Conservation (phyloP, 2,888 invertebrate species). For the Colostygia pectinataria region DNA sequence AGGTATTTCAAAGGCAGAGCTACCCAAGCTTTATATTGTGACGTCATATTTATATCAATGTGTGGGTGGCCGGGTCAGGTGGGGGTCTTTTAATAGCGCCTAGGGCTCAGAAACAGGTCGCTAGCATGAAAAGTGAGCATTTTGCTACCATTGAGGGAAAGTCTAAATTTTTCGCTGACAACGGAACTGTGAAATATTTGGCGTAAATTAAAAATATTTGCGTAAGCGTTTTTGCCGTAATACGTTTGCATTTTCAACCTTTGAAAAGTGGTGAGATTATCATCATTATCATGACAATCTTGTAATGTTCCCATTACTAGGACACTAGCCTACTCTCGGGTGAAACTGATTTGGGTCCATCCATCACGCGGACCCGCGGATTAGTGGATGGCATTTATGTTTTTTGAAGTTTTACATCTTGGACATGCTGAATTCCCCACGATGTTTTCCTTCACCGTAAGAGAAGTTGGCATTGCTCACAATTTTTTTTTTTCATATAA, state of each 20-base stretch:
- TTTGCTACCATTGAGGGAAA: not conserved
- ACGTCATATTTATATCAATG: not conserved
- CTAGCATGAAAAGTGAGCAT: constrained; percentile 1
- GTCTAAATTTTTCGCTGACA: constrained; percentile 1
- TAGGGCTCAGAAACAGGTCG: constrained; percentile 8
- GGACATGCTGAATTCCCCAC: no score
- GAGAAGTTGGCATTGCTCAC: no score
- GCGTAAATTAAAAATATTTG: constrained; percentile 12
- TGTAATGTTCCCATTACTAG: no score
- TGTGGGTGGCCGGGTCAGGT: constrained; percentile 22
- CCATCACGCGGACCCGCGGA: no score
- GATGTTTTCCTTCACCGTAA: no score
- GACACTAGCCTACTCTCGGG: no score
- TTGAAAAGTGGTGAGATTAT: not conserved
- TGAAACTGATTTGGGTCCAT: no score
- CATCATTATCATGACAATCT: no score
- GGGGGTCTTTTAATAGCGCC: constrained; percentile 20
- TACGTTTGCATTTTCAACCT: not conserved
- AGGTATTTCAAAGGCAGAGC: no score
- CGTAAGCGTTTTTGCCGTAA: not conserved
- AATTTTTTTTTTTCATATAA: no score
- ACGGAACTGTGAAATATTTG: not conserved
- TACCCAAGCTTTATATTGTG: not conserved
- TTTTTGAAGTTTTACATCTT: no score
- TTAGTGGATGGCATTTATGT: no score